These are phyloP conservation scores for Falco punctatus DNA, from an alignment of 2,113 vertebrate genomes.

Conservation along the genomic window DNA sequence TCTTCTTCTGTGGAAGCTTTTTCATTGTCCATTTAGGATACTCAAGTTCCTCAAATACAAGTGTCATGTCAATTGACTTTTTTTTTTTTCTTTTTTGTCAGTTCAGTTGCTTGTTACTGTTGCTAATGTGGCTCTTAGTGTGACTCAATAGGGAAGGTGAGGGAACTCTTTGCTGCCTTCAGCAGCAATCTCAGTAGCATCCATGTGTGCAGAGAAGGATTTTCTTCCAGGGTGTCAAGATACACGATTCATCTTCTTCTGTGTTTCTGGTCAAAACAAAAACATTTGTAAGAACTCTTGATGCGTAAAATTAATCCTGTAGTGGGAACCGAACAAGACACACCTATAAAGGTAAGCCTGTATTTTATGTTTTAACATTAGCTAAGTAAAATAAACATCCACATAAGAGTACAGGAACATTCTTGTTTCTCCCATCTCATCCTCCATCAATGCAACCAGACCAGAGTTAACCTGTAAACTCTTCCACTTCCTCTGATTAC, in stretches of 20 bases:
- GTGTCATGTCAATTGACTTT: not conserved
- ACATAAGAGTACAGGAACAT: not conserved
- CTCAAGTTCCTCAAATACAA: not conserved
- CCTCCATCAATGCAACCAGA: not conserved
- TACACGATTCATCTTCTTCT: rapidly evolving
- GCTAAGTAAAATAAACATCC: not conserved
- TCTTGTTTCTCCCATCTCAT: not conserved
- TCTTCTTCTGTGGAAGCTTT: not conserved
- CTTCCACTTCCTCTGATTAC: not conserved
- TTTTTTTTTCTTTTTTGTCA: not conserved
- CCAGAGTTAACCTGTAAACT: not conserved
- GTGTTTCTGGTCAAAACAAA: not conserved
- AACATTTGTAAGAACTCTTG: not conserved
- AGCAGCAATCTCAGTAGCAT: not conserved
- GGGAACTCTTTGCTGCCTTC: not conserved
- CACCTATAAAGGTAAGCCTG: not conserved
- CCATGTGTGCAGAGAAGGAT: not conserved
- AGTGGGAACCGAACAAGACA: not conserved
- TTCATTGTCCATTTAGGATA: not conserved
- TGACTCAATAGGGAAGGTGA: not conserved
- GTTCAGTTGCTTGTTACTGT: not conserved
- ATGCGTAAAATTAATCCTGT: not conserved
- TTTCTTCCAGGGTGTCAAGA: not conserved
- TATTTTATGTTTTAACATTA: not conserved
- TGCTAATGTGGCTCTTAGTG: not conserved